Percentiles rank a stretch among this genome's conserved stretches.
Evolutionary conservation across 2,797 vertebrate genomes (phyloP).

Genomic region (Apodemus agrarius): DNA sequence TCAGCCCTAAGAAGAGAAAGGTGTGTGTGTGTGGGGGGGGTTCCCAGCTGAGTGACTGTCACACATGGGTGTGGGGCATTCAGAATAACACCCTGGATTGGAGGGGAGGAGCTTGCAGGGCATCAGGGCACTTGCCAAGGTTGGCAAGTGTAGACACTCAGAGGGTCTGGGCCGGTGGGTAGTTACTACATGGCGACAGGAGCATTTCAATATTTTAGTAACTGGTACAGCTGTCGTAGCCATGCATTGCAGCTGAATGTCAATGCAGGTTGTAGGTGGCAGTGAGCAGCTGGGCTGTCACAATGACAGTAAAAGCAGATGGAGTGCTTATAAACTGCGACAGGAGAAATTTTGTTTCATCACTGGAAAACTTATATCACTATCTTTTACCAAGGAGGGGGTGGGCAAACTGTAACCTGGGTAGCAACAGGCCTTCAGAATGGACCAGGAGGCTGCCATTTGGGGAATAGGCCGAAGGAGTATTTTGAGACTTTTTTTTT

Average conservation of each 20-base stretch:
- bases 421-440: neutral
- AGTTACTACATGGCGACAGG: constrained; percentile 36
- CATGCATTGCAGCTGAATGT: constrained; percentile 56
- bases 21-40: neutral
- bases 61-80: neutral
- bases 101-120: neutral
- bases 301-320: constrained; percentile 68
- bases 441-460: neutral
- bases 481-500: neutral
- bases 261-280: constrained; percentile 77
- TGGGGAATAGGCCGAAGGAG: neutral
- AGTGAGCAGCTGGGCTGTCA: constrained; percentile 77
- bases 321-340: constrained; percentile 69
- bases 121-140: neutral
- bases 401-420: neutral
- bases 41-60: neutral
- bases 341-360: constrained; percentile 65
- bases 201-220: constrained; percentile 70
- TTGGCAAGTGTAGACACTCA: constrained; percentile 22
- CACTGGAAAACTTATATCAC: constrained; percentile 16
- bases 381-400: constrained; percentile 30
- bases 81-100: neutral
- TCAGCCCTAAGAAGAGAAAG: constrained; percentile 9
- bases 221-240: constrained; percentile 56
- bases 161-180: constrained; percentile 19